A percentile compares a stretch with the other conserved stretches of the same genome.
Evolutionary conservation across 2,888 invertebrate species (phyloP).

Genomic region (Thecocarcelia acutangulata): DNA sequence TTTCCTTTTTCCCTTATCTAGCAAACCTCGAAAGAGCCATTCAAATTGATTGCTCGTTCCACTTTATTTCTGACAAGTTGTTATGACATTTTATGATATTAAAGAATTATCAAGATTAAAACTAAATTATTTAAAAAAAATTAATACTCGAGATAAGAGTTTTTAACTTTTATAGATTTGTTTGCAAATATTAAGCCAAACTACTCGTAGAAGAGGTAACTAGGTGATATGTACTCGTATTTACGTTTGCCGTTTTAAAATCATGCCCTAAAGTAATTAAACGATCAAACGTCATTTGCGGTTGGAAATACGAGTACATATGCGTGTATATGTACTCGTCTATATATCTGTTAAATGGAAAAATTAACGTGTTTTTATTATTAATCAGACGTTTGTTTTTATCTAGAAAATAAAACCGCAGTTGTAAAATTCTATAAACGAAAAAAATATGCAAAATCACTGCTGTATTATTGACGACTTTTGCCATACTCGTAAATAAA

Average conservation of each 20-base stretch:
- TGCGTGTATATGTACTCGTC: no score
- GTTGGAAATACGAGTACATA: background rate
- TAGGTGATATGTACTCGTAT: no score
- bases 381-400: constrained; percentile 5
- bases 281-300: background rate
- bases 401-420: background rate
- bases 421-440: no score
- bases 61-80: no score
- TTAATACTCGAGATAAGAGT: constrained; percentile 6
- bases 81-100: constrained; percentile 5
- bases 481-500: no score
- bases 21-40: no score
- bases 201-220: background rate
- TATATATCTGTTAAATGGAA: no score
- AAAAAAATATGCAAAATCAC: background rate
- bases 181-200: background rate
- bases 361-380: no score
- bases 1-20: no score
- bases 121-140: background rate
- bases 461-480: background rate
- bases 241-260: background rate
- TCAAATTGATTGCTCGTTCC: no score
- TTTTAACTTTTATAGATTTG: background rate
- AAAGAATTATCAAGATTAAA: constrained; percentile 1
- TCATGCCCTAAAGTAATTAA: background rate